Base-by-base conservation (phyloP, 2,888 invertebrate species). In the Amphipyra berbera region DNA sequence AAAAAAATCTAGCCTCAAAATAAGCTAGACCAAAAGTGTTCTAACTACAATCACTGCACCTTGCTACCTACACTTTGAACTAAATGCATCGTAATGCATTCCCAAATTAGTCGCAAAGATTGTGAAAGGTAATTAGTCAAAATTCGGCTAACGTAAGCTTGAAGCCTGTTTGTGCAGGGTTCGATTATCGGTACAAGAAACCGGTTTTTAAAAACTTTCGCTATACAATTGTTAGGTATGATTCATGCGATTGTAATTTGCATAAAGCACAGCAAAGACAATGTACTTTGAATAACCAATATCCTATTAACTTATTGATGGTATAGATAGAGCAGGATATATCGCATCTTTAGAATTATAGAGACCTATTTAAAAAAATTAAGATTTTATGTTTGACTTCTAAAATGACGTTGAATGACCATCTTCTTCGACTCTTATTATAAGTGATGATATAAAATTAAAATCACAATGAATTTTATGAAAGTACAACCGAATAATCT, bases 51-150 rank as follows among this genome's bases (percentile, higher is more conserved):
- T 61, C 70, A 74, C 70, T 71, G 75, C 75, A 71, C 70, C 75
- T 71, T 44, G 57, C 69, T 33, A 0, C 70, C 70, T 47, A 71
- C 70, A 68, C 75, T 41, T 2, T 70, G 62, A 30, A 74, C 69
- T 61, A 42, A 42, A 69, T 74, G 70, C 75, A 71, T 71, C n/a
- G 75, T 49, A 71, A 74, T 74, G 75, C 70, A 71, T 41, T 62
- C 14, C 69, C 44, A 74, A 71, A 74, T 58, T 37, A 37, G 63
- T 38, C 37, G 33, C 7, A n/a, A n/a, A 1, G 15, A 41, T 59
- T 38, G 45, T 53, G 68, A 70, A 76, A 67, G 67, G 44, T 47
- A 49, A 50, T 63, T 53, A 33, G 6, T 52, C 52, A 71, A 55
- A 62, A 71, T 27, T 57, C 33, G 27, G 35, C 38, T 61, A 38